phyloP scores from a whole-genome alignment of 2,888 invertebrate genomes.

The Clanis bilineata region DNA sequence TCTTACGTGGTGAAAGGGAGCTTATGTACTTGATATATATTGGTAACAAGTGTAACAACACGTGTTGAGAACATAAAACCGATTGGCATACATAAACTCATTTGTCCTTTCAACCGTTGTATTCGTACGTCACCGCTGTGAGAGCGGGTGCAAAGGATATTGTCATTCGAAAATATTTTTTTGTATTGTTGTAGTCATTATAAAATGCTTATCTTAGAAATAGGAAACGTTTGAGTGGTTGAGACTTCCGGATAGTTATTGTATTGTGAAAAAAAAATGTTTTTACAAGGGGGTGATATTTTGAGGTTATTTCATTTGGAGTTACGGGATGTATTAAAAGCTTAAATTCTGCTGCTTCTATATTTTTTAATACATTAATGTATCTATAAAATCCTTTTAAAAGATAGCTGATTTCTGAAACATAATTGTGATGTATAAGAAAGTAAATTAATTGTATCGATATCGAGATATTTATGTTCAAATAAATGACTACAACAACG shows the following conservation, averaged over 20 bases:
- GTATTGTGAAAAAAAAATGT: too few species aligned
- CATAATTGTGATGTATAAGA: background rate
- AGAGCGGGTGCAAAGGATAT: background rate
- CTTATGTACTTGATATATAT: constrained; percentile 47
- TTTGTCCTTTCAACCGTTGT: constrained; percentile 38
- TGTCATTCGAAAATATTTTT: background rate
- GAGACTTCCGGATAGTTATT: too few species aligned
- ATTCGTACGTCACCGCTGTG: constrained; percentile 22
- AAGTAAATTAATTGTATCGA: background rate
- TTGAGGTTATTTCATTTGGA: too few species aligned
- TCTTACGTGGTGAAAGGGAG: constrained; percentile 57
- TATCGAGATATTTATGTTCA: background rate
- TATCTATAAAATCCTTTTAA: too few species aligned
- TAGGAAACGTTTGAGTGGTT: too few species aligned
- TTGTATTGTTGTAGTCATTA: constrained; percentile 1
- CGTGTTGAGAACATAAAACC: constrained; percentile 48
- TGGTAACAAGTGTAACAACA: constrained; percentile 28
- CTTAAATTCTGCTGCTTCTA: too few species aligned
- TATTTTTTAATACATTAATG: too few species aligned
- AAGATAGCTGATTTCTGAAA: background rate
- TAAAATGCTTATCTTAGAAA: background rate
- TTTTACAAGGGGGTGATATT: too few species aligned
- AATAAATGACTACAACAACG: background rate
- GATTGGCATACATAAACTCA: constrained; percentile 49
- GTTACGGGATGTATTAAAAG: too few species aligned